Conservation (phyloP, 2,797 vertebrate species). For the Octomys mimax region DNA sequence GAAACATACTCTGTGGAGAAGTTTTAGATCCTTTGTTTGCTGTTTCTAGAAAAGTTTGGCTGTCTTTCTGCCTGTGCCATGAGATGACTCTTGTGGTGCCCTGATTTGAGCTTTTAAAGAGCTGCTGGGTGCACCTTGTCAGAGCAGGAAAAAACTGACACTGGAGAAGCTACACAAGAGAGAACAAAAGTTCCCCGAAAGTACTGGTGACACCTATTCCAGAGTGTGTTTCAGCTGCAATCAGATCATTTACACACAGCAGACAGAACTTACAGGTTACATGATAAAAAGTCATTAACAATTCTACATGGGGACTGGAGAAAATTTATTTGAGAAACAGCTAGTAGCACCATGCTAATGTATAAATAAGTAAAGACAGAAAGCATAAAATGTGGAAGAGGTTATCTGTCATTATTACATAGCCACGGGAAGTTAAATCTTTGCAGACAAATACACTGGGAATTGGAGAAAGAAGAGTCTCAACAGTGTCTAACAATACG, state of each 20-base stretch:
- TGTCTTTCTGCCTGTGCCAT: background rate
- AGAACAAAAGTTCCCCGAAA: background rate
- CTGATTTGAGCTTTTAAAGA: background rate
- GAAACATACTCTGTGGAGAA: background rate
- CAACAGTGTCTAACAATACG: background rate
- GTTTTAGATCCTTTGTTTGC: background rate
- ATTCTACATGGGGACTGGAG: background rate
- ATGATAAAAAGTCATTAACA: background rate
- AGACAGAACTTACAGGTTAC: background rate
- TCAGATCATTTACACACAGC: background rate
- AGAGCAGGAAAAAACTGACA: background rate
- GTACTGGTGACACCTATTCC: background rate
- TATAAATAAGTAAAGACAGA: constrained; percentile 68
- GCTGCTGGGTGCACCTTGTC: background rate
- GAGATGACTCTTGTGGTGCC: background rate
- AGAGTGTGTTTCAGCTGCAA: background rate
- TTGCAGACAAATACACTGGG: background rate
- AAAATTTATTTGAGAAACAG: constrained; percentile 60
- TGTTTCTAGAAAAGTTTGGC: background rate
- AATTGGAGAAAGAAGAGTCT: background rate
- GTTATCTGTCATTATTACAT: constrained; percentile 45
- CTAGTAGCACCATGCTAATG: background rate
- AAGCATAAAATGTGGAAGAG: constrained; percentile 56
- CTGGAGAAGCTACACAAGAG: background rate
- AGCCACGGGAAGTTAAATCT: background rate